A percentile compares a stretch with the other conserved stretches of the same genome.
Evolutionary conservation across 2,113 vertebrate species (phyloP).

Genomic region (Steatornis caripensis): DNA sequence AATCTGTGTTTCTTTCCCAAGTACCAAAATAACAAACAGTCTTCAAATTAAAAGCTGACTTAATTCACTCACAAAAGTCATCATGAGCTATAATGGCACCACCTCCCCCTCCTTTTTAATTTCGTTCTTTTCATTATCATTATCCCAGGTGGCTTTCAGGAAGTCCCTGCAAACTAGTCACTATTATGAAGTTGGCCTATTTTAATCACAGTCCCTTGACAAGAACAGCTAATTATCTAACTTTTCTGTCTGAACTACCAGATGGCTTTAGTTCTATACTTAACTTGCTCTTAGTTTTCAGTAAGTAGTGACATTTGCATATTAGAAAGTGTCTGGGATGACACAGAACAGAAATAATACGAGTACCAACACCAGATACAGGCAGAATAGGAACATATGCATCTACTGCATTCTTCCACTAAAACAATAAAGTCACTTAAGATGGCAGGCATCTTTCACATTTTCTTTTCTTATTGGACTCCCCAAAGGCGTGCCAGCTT

Average conservation of each 20-base stretch:
- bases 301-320: background rate
- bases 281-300: background rate
- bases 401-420: background rate
- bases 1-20: background rate
- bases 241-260: slow-evolving; percentile 36
- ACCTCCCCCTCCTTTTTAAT: slow-evolving; percentile 19
- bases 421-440: background rate
- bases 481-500: background rate
- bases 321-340: background rate
- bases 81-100: background rate
- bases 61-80: background rate
- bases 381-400: background rate
- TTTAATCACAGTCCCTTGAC: slow-evolving; percentile 61
- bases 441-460: background rate
- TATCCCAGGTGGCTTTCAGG: slow-evolving; percentile 42
- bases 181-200: slow-evolving; percentile 48
- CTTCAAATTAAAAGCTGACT: background rate
- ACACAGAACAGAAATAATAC: background rate
- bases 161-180: slow-evolving; percentile 43
- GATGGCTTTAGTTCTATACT: slow-evolving; percentile 31
- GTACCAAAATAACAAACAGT: background rate
- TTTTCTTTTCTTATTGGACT: background rate
- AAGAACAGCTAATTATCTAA: slow-evolving; percentile 59
- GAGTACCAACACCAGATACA: background rate
- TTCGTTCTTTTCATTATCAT: slow-evolving; percentile 52